These are phyloP conservation scores for Cyanoramphus novaezelandiae DNA, from an alignment of 2,113 vertebrate species.

Conservation along the genomic window DNA sequence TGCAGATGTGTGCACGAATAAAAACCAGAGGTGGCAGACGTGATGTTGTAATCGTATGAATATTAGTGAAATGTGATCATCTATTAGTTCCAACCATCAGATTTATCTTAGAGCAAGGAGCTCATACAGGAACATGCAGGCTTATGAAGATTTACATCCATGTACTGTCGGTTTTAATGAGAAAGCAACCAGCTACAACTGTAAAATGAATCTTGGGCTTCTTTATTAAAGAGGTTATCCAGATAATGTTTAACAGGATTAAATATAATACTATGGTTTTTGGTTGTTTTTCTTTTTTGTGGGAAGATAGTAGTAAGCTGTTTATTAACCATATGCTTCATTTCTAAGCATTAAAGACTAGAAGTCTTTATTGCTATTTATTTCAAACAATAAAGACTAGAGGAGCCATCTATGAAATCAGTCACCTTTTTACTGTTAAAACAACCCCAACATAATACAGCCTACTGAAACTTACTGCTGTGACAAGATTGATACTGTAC, in stretches of 20 bases:
- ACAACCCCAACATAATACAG: neutral
- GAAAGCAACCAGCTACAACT: neutral
- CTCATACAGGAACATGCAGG: neutral
- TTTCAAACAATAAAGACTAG: neutral
- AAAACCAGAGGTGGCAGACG: fast-evolving
- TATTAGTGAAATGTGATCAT: neutral
- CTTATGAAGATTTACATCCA: neutral
- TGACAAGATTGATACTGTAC: neutral
- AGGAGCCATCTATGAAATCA: neutral
- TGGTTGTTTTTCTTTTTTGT: neutral
- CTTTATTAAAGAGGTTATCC: neutral
- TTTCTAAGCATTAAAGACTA: neutral
- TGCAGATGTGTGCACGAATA: neutral
- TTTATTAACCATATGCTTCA: neutral
- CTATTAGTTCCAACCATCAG: neutral
- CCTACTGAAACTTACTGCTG: neutral
- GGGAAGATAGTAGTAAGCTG: neutral
- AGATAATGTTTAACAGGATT: neutral
- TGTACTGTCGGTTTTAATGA: neutral
- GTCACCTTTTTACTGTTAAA: neutral
- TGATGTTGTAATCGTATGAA: neutral
- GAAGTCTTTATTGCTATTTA: neutral
- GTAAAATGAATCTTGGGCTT: neutral
- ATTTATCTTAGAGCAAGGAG: neutral
- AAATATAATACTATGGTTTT: neutral